Conservation (phyloP, 2,797 vertebrate species). For the Pristis pectinata region DNA sequence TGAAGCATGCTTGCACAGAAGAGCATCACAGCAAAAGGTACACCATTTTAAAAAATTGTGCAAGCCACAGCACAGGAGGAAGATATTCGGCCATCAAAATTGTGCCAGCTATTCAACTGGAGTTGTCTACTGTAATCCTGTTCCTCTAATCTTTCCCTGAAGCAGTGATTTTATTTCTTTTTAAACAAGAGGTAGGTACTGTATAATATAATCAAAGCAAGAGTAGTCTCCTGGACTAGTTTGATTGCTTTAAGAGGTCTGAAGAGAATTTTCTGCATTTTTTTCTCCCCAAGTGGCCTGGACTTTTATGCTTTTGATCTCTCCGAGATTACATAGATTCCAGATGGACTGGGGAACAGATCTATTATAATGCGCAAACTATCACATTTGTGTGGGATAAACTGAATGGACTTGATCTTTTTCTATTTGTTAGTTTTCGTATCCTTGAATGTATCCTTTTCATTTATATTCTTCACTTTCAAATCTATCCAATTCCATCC, state of each 20-base stretch:
- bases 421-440: neutral
- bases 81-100: neutral
- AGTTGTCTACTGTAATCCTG: neutral
- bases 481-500: neutral
- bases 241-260: neutral
- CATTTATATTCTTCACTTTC: slow-evolving; percentile 4
- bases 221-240: neutral
- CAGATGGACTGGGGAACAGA: neutral
- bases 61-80: neutral
- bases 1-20: neutral
- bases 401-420: neutral
- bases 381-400: neutral
- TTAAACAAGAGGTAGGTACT: slow-evolving; percentile 20
- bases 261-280: neutral
- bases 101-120: neutral
- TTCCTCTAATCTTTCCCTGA: neutral
- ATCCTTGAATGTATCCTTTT: neutral
- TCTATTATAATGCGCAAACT: neutral
- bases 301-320: neutral
- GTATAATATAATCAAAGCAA: neutral
- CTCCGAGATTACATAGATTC: neutral
- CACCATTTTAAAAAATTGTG: neutral
- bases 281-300: neutral
- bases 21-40: neutral
- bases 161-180: neutral